Evolutionary conservation across 2,113 vertebrate species (phyloP).

Genomic region (Xiphophorus hellerii): DNA sequence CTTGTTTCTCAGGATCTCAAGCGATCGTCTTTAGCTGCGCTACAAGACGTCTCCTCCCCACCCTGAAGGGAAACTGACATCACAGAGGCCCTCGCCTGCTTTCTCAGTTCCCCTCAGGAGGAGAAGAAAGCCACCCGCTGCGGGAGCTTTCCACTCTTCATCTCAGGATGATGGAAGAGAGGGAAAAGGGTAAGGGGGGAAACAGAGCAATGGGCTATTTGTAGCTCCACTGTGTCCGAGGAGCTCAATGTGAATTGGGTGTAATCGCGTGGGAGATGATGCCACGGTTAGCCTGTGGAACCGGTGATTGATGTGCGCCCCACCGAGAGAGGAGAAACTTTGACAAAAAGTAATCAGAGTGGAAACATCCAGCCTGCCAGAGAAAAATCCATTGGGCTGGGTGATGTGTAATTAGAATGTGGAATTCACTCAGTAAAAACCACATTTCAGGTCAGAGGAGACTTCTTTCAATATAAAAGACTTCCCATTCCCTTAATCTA

Average conservation of each 20-base stretch:
- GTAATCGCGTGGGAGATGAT: slow-evolving; percentile 67
- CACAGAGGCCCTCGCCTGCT: slow-evolving; percentile 76
- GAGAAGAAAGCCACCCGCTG: slow-evolving; percentile 78
- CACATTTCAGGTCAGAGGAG: slow-evolving; percentile 62
- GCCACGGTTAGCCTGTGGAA: slow-evolving; percentile 64
- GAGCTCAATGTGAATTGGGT: slow-evolving; percentile 59
- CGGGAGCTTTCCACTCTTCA: slow-evolving; percentile 76
- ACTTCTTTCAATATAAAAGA: slow-evolving; percentile 61
- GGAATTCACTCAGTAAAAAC: slow-evolving; percentile 53
- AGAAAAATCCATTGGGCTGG: slow-evolving; percentile 39
- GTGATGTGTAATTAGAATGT: slow-evolving; percentile 62
- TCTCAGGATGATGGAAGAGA: slow-evolving; percentile 73
- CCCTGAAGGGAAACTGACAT: slow-evolving; percentile 78
- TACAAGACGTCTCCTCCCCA: slow-evolving; percentile 76
- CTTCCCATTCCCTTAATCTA: slow-evolving; percentile 58
- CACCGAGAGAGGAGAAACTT: slow-evolving; percentile 62
- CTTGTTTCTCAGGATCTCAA: slow-evolving; percentile 73
- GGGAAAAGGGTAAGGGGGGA: slow-evolving; percentile 54
- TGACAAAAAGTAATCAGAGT: slow-evolving; percentile 56
- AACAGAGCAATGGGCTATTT: slow-evolving; percentile 53
- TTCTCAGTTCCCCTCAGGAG: slow-evolving; percentile 69
- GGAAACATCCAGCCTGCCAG: slow-evolving; percentile 45
- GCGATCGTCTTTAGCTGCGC: slow-evolving; percentile 79
- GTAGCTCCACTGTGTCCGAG: slow-evolving; percentile 74
- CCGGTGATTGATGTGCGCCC: slow-evolving; percentile 66